Conservation (phyloP, 37 sponge, comb jelly and placozoan species). For the Cliona cf. orientalis region DNA sequence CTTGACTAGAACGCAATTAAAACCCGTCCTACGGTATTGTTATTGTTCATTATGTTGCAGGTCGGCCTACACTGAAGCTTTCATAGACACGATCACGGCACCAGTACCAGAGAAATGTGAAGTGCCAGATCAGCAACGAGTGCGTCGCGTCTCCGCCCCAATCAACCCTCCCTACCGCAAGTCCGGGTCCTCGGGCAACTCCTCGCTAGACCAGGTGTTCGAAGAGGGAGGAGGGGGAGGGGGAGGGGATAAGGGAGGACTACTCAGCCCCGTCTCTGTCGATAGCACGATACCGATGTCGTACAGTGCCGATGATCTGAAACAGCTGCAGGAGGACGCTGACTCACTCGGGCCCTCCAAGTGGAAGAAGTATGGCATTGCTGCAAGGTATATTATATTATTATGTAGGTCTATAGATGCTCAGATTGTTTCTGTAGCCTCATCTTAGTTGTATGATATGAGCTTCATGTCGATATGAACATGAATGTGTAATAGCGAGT, state of each 20-base stretch:
- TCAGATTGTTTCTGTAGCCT: background rate
- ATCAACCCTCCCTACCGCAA: background rate
- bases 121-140: background rate
- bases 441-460: no score
- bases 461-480: no score
- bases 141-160: slow-evolving; percentile 42
- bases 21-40: no score
- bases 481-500: background rate
- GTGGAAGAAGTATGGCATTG: slow-evolving; percentile 34
- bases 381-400: background rate
- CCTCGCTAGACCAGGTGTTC: slow-evolving; percentile 18
- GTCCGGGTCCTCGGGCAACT: background rate
- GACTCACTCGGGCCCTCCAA: slow-evolving; percentile 14
- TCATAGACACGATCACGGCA: slow-evolving; percentile 54
- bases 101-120: background rate
- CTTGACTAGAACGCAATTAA: no score
- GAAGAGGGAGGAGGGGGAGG: slow-evolving; percentile 24
- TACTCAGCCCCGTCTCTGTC: background rate
- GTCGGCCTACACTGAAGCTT: slow-evolving; percentile 50
- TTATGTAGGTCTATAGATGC: background rate
- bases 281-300: slow-evolving; percentile 17
- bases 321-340: slow-evolving; percentile 21
- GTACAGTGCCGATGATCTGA: slow-evolving; percentile 50
- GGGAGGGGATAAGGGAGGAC: background rate
- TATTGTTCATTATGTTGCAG: no score